phyloP scores from a whole-genome alignment of 2,113 vertebrate species.

The Hassar affinis region DNA sequence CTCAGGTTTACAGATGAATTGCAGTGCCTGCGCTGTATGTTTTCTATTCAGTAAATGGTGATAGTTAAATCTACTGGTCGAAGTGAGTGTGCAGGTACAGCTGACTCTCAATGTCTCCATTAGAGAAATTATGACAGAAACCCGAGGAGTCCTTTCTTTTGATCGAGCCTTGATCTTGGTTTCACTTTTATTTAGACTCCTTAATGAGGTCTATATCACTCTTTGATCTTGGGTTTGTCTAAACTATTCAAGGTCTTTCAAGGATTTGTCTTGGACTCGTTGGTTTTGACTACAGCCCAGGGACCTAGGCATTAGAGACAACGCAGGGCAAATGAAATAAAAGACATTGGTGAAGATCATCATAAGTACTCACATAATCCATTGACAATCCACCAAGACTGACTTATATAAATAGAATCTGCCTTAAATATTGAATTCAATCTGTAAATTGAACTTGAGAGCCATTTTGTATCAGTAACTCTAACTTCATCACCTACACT shows the following conservation, averaged over 20 bases:
- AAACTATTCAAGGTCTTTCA: background rate
- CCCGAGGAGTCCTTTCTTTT: background rate
- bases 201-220: background rate
- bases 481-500: background rate
- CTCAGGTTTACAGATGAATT: background rate
- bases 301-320: conserved; percentile 18
- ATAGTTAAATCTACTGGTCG: background rate
- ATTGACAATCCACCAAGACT: background rate
- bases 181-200: background rate
- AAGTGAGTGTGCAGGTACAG: background rate
- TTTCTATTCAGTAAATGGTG: background rate
- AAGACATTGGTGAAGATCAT: conserved; percentile 20
- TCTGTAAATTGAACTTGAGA: background rate
- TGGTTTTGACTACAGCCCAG: background rate
- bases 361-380: background rate
- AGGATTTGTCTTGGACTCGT: background rate
- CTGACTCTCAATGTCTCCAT: background rate
- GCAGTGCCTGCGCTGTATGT: background rate
- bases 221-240: background rate
- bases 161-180: conserved; percentile 6
- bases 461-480: conserved; percentile 12
- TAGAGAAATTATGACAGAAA: background rate
- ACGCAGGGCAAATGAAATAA: background rate
- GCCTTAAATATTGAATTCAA: background rate
- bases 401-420: background rate